Conservation (phyloP, 2,113 vertebrate genomes). For the Clupea harengus region DNA sequence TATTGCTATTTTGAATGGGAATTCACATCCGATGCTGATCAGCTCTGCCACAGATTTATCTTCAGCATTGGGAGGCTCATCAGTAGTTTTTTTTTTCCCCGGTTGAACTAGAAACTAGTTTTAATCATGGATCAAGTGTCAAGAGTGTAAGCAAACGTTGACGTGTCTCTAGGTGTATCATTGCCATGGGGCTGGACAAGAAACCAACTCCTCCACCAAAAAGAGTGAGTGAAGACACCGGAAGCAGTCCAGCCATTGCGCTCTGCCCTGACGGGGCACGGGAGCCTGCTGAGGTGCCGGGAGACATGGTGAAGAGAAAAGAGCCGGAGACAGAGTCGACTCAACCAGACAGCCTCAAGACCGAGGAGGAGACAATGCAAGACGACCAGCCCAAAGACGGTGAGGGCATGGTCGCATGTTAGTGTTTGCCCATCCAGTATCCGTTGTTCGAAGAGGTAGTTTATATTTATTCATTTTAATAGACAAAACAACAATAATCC, state of each 20-base stretch:
- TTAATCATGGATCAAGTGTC: background rate
- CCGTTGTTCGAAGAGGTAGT: background rate
- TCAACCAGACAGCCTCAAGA: background rate
- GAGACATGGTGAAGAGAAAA: constrained; percentile 16
- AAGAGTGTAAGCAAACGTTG: background rate
- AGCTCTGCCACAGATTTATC: background rate
- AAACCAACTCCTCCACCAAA: constrained; percentile 74
- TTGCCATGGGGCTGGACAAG: constrained; percentile 85
- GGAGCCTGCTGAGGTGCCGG: constrained; percentile 40
- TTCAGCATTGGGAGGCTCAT: background rate
- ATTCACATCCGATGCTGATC: background rate
- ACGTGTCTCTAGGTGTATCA: constrained; percentile 79
- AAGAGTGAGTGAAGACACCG: constrained; percentile 58
- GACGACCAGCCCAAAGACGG: constrained; percentile 63
- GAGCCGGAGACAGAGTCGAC: constrained; percentile 33
- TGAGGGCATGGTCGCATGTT: constrained; percentile 36
- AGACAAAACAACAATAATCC: background rate
- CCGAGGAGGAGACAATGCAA: background rate
- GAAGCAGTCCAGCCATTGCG: constrained; percentile 31
- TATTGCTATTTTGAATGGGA: background rate
- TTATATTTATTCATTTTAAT: background rate
- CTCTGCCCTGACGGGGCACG: constrained; percentile 26
- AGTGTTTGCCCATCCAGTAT: no score
- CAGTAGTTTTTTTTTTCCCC: background rate
- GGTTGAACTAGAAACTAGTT: background rate